Evolutionary conservation across 2,888 invertebrate species (phyloP).

Genomic region (Embidobia sp.): DNA sequence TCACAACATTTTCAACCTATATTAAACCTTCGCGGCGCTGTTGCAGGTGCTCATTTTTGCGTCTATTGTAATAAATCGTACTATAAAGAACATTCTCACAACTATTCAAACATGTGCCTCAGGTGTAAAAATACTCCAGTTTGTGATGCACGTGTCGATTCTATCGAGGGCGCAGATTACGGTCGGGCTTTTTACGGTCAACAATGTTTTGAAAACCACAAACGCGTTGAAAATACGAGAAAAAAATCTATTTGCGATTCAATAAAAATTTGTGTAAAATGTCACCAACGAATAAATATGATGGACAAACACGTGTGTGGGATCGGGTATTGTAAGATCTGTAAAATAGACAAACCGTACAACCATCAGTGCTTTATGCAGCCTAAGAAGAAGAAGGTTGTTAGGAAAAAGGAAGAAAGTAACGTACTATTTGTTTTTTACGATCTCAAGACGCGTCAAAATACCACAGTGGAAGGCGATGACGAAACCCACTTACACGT

Average conservation of each 20-base stretch:
- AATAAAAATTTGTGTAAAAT: not conserved
- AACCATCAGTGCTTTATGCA: conserved; percentile 16
- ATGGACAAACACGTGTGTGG: no score
- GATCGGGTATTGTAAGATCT: no score
- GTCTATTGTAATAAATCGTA: not conserved
- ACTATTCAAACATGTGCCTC: not conserved
- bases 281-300: no score
- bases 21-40: not conserved
- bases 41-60: conserved; percentile 7
- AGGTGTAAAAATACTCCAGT: not conserved
- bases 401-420: no score
- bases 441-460: conserved; percentile 19
- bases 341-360: no score
- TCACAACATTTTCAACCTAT: conserved; percentile 8
- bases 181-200: not conserved
- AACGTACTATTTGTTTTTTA: conserved; percentile 10
- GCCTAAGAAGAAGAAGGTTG: not conserved
- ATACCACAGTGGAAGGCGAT: not conserved
- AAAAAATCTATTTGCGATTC: not conserved
- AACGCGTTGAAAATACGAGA: not conserved
- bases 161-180: not conserved
- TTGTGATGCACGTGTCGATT: not conserved
- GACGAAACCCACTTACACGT: not conserved
- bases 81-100: not conserved
- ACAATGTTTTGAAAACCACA: not conserved